phyloP scores from a whole-genome alignment of 1,140 invertebrate genomes.

The Pseudomyrmex pallidus region DNA sequence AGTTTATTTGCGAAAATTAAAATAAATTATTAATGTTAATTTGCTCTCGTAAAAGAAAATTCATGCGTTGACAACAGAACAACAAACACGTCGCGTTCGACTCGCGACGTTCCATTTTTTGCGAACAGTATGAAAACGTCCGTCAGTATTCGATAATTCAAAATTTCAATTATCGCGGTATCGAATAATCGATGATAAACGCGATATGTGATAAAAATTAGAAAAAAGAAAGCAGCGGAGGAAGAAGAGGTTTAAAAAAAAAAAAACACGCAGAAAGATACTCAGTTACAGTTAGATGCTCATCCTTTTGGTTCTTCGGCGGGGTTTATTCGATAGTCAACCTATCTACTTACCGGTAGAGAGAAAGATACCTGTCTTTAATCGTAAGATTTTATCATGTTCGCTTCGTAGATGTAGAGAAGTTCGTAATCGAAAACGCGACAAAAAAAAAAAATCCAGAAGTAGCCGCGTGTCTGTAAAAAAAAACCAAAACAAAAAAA shows the following conservation, averaged over 20 bases:
- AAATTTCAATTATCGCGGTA: neutral
- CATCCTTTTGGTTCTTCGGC: conserved; percentile 54
- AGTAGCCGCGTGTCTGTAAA: conserved; percentile 65
- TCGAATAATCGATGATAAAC: neutral
- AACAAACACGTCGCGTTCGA: too few species aligned
- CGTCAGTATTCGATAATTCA: conserved; percentile 10
- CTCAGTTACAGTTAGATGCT: conserved; percentile 39
- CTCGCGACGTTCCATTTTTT: too few species aligned
- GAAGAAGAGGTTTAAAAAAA: neutral
- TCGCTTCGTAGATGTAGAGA: conserved; percentile 67
- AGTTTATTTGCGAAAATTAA: neutral
- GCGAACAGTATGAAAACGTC: too few species aligned
- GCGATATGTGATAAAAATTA: too few species aligned
- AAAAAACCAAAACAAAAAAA: too few species aligned
- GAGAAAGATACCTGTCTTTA: conserved; percentile 62
- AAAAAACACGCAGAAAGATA: conserved; percentile 16
- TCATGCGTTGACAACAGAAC: too few species aligned
- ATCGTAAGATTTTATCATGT: conserved; percentile 73
- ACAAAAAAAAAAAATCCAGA: conserved; percentile 45
- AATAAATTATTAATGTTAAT: too few species aligned
- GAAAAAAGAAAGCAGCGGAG: neutral
- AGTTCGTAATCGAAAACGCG: conserved; percentile 47
- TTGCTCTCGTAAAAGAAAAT: too few species aligned
- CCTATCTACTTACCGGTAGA: conserved; percentile 38
- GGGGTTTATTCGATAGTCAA: conserved; percentile 42